Evolutionary conservation across 2,888 invertebrate genomes (phyloP), one percentile per base, ranked within the genome.

Genomic region (Calliphora vomitoria): DNA sequence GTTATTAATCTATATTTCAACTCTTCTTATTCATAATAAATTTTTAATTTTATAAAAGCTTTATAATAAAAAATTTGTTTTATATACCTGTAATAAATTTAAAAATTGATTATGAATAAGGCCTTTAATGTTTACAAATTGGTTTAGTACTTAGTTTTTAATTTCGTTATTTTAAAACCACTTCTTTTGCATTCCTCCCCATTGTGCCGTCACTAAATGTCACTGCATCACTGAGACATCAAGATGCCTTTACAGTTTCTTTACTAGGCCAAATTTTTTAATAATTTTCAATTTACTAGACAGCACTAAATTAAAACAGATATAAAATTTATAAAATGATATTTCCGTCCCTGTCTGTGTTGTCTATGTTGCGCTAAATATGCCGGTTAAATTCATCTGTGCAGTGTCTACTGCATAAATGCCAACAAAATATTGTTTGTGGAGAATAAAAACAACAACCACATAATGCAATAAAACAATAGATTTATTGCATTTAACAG

Each of bases 401-500:
- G 18, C 41, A 6, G 15, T 53, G 62, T 55, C 41, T 55, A 72
- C 81, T 81, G 81, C 72, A 81, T 31, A 66, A 74, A 74, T 20
- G 41, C 41, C 72, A 81, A 60, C 58, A 82, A 58, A 35, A 68
- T 25, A 44, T 50, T 55, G 31, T 2, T 18, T 62, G 55, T 38
- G 64, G 35, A 62, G n/a, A 62, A 74, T 8, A 58, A 66, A 81
- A 31, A 78, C 75, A 58, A 68, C 50, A 76, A 76, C 68, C 76
- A 47, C 53, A 74, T 25, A 81, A 84, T 62, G 62, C 35, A 72
- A 81, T 72, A 83, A 78, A 82, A 87, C 87, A 84, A 87, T 81
- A 55, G 87, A 84, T 87, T 87, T 82, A 87, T 82, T 68, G 47
- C 81, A 74, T 81, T 76, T 75, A 62, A n/a, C 53, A 78, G 44